Evolutionary conservation across 53 echinoderm and acorn worm species (phyloP).

Genomic region (Luidia sarsii): DNA sequence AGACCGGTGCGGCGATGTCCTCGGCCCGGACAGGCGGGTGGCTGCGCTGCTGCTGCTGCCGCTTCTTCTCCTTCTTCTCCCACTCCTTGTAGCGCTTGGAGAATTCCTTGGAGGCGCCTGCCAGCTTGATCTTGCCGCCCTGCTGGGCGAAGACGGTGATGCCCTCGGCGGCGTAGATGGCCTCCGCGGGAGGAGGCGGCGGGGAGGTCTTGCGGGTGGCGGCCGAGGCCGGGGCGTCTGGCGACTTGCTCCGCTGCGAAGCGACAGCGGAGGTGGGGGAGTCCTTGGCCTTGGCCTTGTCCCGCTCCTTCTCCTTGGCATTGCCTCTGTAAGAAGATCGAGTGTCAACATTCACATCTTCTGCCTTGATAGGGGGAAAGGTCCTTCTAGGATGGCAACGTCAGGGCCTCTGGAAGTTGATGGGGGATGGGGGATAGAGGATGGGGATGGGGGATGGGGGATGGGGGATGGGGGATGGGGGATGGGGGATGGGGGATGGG

Average conservation of each 20-base stretch:
- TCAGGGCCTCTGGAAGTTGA: no score
- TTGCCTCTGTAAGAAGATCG: background rate
- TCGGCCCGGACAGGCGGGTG: constrained; percentile 17
- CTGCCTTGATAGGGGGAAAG: no score
- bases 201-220: constrained; percentile 34
- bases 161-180: constrained; percentile 59
- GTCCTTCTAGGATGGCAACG: no score
- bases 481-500: no score
- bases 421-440: no score
- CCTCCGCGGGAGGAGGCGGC: constrained; percentile 42
- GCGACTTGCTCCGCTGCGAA: constrained; percentile 67
- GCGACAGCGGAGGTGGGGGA: no score
- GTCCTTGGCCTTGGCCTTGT: constrained; percentile 50
- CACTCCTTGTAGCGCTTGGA: constrained; percentile 86
- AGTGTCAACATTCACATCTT: no score
- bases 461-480: no score
- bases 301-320: constrained; percentile 49
- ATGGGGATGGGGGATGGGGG: no score
- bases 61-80: constrained; percentile 83
- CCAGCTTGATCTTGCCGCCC: constrained; percentile 80
- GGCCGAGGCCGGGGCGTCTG: constrained; percentile 28
- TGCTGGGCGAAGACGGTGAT: constrained; percentile 82
- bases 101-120: constrained; percentile 87
- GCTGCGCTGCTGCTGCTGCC: constrained; percentile 58
- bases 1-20: constrained; percentile 25